Percentiles rank a stretch among this genome's conserved stretches.
Evolutionary conservation across 2,113 vertebrate genomes (phyloP).

Genomic region (Solenodon paradoxus): DNA sequence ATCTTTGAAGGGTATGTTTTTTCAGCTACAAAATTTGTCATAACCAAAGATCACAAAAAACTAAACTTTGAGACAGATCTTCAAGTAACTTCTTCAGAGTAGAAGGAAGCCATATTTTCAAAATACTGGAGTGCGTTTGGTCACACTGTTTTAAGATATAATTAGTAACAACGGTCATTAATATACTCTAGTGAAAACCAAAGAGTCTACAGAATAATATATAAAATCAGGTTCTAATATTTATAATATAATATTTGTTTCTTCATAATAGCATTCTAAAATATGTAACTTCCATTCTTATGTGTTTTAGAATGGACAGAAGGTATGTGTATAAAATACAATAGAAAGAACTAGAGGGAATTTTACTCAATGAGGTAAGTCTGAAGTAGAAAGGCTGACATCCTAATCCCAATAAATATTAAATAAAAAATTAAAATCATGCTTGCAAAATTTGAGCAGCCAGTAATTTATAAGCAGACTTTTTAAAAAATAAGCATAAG

Average conservation of each 20-base stretch:
- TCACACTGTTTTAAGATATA: background rate
- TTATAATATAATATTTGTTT: background rate
- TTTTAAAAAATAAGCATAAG: background rate
- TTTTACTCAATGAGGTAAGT: no score
- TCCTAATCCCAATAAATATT: no score
- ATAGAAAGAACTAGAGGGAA: no score
- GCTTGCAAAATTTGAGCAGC: no score
- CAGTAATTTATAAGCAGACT: background rate
- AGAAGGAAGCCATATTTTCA: background rate
- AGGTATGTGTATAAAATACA: background rate
- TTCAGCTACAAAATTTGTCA: background rate
- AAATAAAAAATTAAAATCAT: no score
- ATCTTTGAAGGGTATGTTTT: background rate
- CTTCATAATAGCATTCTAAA: background rate
- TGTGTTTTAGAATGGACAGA: background rate
- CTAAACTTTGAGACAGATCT: background rate
- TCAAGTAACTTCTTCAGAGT: background rate
- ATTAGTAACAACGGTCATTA: background rate
- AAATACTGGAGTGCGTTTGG: background rate
- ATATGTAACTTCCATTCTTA: background rate
- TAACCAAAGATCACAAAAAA: background rate
- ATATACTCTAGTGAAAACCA: background rate
- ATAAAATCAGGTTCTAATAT: background rate
- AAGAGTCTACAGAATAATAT: background rate
- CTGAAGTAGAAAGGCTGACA: no score